Conservation (phyloP, 1,140 invertebrate genomes). For the Chymomyza costata region DNA sequence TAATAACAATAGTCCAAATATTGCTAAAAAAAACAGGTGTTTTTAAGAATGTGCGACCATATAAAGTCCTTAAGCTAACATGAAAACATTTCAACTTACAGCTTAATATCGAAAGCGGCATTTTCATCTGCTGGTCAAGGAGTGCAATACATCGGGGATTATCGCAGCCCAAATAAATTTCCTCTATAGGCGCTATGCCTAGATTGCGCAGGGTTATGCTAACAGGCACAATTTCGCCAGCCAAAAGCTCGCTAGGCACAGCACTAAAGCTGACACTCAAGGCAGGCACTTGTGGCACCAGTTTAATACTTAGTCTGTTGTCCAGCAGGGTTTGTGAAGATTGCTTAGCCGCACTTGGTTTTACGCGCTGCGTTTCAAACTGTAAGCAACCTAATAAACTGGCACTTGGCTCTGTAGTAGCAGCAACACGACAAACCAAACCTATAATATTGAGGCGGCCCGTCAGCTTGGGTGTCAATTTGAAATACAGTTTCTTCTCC, state of each 20-base stretch:
- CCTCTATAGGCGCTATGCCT: conserved; percentile 80
- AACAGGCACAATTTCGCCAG: conserved; percentile 82
- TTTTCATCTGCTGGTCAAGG: conserved; percentile 76
- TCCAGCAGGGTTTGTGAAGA: conserved; percentile 76
- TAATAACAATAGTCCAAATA: not conserved
- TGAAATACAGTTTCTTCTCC: conserved; percentile 72
- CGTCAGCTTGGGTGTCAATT: conserved; percentile 75
- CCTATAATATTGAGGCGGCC: conserved; percentile 75
- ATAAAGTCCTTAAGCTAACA: not conserved
- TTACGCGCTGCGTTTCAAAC: conserved; percentile 77
- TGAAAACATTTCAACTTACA: conserved; percentile 38
- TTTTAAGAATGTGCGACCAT: not conserved
- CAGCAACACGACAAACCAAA: conserved; percentile 72
- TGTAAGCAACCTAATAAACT: conserved; percentile 80
- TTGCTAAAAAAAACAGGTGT: not conserved
- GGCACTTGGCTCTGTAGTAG: conserved; percentile 64
- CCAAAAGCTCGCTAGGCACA: conserved; percentile 80
- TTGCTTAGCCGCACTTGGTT: conserved; percentile 75
- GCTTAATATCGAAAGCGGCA: conserved; percentile 62
- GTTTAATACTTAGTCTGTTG: conserved; percentile 80
- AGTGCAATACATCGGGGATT: conserved; percentile 78
- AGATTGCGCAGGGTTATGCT: conserved; percentile 81
- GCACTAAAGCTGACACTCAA: conserved; percentile 84
- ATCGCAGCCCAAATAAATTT: conserved; percentile 78
- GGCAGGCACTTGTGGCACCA: conserved; percentile 83